Evolutionary conservation across 2,113 vertebrate genomes (phyloP).

Genomic region (Macquaria ambigua): DNA sequence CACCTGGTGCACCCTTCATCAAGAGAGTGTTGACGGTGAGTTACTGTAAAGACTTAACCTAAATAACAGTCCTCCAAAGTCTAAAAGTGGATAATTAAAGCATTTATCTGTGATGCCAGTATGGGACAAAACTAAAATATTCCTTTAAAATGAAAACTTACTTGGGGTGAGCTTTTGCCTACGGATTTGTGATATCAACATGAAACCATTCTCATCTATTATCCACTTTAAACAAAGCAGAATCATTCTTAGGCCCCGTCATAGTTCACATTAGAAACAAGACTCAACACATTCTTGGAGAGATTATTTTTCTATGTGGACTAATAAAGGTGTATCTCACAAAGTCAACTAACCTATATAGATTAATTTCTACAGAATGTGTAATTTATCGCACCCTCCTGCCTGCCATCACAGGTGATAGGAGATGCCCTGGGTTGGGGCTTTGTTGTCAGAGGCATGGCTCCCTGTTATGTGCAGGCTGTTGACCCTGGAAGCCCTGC

Average conservation of each 20-base stretch:
- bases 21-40: constrained; percentile 89
- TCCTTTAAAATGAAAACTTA: background rate
- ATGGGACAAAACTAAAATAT: background rate
- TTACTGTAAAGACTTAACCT: constrained; percentile 7
- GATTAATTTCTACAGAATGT: background rate
- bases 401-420: constrained; percentile 82
- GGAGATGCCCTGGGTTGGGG: constrained; percentile 92
- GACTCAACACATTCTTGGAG: background rate
- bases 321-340: background rate
- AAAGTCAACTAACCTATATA: background rate
- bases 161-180: background rate
- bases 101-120: background rate
- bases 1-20: constrained; percentile 86
- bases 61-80: background rate
- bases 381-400: constrained; percentile 15
- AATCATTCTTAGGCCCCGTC: too few relatives aligned
- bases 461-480: constrained; percentile 90
- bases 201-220: background rate
- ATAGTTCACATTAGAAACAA: background rate
- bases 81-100: background rate
- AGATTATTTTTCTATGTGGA: background rate
- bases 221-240: background rate
- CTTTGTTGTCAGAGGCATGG: constrained; percentile 89
- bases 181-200: background rate
- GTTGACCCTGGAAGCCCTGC: constrained; percentile 92